These are phyloP conservation scores for Trogon surrucura DNA, from an alignment of 2,113 vertebrate genomes.

Conservation along the genomic window DNA sequence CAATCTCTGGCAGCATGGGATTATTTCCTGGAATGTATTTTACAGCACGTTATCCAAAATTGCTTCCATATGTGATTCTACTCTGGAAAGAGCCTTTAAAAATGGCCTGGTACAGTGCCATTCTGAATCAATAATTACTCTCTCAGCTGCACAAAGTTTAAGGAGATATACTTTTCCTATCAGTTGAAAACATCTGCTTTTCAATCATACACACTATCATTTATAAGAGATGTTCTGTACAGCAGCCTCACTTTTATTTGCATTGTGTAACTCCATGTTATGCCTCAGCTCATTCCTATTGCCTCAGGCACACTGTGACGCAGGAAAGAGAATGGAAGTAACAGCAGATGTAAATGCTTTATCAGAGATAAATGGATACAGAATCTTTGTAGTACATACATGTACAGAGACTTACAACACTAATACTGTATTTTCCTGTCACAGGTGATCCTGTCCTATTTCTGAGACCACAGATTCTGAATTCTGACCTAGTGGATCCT, in stretches of 20 bases:
- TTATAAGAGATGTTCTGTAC: background rate
- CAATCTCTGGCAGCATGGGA: conserved; percentile 9
- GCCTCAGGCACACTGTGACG: background rate
- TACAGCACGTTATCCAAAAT: background rate
- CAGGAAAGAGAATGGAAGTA: background rate
- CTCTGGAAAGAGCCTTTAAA: background rate
- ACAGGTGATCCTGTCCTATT: background rate
- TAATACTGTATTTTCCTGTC: background rate
- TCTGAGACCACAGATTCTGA: background rate
- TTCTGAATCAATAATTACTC: background rate
- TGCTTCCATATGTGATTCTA: background rate
- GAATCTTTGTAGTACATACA: background rate
- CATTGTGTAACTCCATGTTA: background rate
- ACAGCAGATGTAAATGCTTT: background rate
- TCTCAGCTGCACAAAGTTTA: background rate
- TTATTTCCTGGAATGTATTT: conserved; percentile 24
- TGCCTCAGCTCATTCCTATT: background rate
- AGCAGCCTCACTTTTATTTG: background rate
- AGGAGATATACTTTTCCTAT: background rate
- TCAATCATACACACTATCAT: background rate
- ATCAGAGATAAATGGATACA: background rate
- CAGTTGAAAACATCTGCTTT: background rate
- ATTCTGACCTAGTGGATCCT: background rate
- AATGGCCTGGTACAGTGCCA: background rate
- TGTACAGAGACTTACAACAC: background rate